Base-by-base conservation (phyloP, 2,888 invertebrate species). In the Artemia sp. region DNA sequence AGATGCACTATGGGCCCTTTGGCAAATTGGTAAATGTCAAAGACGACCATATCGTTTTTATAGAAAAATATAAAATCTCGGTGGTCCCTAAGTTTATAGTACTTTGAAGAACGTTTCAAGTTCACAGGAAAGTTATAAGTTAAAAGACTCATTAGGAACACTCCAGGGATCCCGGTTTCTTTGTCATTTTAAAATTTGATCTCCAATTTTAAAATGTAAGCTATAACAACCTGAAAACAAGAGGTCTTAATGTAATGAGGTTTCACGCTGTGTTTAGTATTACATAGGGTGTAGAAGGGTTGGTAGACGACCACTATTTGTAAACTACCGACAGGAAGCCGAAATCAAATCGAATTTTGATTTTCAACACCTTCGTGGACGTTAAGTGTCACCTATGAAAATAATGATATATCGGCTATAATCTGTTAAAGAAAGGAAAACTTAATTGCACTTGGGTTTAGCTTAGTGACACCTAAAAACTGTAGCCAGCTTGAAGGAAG, bases 191-290 rank as follows among this genome's bases (percentile, higher is more conserved):
- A 24, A 24, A 19, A 58, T n/a, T n/a, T 58, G 64, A 58, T 58
- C 64, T n/a, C 14, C 64, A 58, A 58, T 58, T 58, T 58, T 58
- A 58, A 58, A 58, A 58, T 58, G 64, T 24, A 58, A 58, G 64
- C 24, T 19, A 38, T 38, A 19, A 58, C 64, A 24, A 58, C 64
- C 64, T 24, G 64, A 58, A 58, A 58, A 58, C 14, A 58, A 19
- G 64, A 58, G 64, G 64, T 58, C 14, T 58, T 58, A 58, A 58
- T 58, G 64, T 58, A 58, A 58, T 58, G 64, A 58, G 64, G 64
- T 24, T 19, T 24, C 64, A n/a, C 24, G 64, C 14, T 19, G 64
- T 58, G 64, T n/a, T 2, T 58, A 11, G 14, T 58, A 58, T 58
- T 58, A 12, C 24, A 8, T n/a, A 58, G 10, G 64, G 64, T 38